phyloP scores from a whole-genome alignment of 2,888 invertebrate genomes.

The Frankliniella intonsa region DNA sequence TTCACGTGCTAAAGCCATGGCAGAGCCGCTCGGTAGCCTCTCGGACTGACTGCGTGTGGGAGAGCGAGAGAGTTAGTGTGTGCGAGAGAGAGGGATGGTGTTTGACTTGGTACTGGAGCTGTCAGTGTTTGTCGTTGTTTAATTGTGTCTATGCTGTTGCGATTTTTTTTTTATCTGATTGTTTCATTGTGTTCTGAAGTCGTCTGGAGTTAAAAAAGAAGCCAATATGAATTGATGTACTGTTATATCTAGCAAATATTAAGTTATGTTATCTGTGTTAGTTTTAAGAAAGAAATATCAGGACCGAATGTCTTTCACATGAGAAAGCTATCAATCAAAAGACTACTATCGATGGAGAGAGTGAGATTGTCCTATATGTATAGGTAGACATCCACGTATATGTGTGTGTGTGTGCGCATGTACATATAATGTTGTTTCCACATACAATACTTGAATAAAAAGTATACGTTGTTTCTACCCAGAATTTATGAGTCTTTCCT shows the following conservation, averaged over 20 bases:
- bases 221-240: not conserved
- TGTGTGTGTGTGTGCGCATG: conserved; percentile 11
- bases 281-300: not conserved
- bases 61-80: not conserved
- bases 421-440: conserved; percentile 27
- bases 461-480: conserved; percentile 26
- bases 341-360: conserved; percentile 17
- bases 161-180: not conserved
- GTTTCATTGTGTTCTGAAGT: not conserved
- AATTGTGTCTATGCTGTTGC: not conserved
- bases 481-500: conserved; percentile 14
- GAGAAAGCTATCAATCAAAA: not conserved
- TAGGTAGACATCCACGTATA: not conserved
- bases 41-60: not conserved
- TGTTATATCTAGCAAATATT: not conserved
- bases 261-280: not conserved
- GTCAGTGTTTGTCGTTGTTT: not conserved
- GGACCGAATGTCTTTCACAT: conserved; percentile 16
- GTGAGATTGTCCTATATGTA: conserved; percentile 11
- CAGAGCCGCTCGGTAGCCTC: not conserved
- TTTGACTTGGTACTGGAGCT: too few relatives aligned
- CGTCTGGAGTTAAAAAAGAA: not conserved
- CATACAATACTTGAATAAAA: conserved; percentile 27
- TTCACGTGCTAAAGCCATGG: conserved; percentile 22
- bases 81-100: not conserved